Conservation (phyloP, 2,113 vertebrate species). For the Grammomys surdaster region DNA sequence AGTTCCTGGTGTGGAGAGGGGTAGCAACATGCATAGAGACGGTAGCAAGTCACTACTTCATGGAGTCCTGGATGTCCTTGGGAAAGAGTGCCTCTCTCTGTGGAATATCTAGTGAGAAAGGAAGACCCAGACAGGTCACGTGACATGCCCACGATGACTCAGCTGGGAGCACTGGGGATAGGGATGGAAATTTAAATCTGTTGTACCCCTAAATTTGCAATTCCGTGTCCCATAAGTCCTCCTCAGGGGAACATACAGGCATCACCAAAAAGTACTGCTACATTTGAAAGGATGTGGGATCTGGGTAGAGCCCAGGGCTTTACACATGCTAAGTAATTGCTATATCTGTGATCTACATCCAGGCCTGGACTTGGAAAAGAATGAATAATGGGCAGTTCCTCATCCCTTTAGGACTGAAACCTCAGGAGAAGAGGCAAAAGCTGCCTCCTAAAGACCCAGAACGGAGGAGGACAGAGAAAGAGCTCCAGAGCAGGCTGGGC, state of each 20-base stretch:
- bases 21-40: background rate
- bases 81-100: no score
- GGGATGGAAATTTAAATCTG: background rate
- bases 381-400: background rate
- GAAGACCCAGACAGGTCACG: background rate
- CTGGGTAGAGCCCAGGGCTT: background rate
- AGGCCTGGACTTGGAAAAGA: background rate
- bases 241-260: background rate
- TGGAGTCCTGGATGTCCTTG: background rate
- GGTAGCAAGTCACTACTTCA: background rate
- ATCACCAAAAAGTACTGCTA: background rate
- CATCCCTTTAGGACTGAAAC: background rate
- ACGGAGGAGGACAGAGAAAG: no score
- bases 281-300: background rate
- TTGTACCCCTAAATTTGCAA: background rate
- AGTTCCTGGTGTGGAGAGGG: background rate
- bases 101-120: background rate
- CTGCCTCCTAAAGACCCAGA: background rate
- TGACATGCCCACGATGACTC: background rate
- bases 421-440: background rate
- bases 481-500: background rate
- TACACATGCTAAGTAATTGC: no score
- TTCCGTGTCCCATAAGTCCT: background rate
- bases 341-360: no score
- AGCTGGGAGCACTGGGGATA: background rate